These are phyloP conservation scores for Elgaria multicarinata DNA, from an alignment of 2,113 vertebrate species.

Conservation along the genomic window DNA sequence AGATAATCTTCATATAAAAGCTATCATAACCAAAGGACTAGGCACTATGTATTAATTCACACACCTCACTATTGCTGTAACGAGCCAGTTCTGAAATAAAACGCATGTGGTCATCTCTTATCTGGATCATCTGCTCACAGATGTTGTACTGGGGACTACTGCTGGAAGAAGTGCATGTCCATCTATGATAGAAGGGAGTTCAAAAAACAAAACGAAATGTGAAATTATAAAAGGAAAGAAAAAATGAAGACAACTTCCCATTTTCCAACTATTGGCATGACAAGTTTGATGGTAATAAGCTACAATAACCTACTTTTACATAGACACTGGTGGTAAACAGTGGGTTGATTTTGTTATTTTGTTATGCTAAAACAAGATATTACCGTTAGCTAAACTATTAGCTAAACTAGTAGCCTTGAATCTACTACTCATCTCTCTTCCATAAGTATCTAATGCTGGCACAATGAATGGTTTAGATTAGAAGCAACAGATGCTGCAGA, in stretches of 20 bases:
- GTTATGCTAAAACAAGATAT: background rate
- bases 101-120: slow-evolving; percentile 98
- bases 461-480: background rate
- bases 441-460: background rate
- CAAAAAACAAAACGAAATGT: background rate
- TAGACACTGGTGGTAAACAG: background rate
- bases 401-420: no score
- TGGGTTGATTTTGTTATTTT: background rate
- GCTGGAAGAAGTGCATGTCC: slow-evolving; percentile 85
- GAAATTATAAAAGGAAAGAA: background rate
- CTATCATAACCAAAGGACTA: background rate
- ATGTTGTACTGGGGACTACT: slow-evolving; percentile 99
- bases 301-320: background rate
- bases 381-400: no score
- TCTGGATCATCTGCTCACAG: slow-evolving; percentile 99
- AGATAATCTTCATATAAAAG: background rate
- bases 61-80: slow-evolving; percentile 97
- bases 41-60: slow-evolving; percentile 23
- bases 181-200: slow-evolving; percentile 68
- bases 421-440: background rate
- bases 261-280: background rate
- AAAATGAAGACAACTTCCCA: background rate
- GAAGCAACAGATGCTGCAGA: background rate
- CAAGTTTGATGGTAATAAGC: background rate
- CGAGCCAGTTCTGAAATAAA: slow-evolving; percentile 98